Conservation (phyloP, 2,888 invertebrate species). For the Stegophylla sp. region DNA sequence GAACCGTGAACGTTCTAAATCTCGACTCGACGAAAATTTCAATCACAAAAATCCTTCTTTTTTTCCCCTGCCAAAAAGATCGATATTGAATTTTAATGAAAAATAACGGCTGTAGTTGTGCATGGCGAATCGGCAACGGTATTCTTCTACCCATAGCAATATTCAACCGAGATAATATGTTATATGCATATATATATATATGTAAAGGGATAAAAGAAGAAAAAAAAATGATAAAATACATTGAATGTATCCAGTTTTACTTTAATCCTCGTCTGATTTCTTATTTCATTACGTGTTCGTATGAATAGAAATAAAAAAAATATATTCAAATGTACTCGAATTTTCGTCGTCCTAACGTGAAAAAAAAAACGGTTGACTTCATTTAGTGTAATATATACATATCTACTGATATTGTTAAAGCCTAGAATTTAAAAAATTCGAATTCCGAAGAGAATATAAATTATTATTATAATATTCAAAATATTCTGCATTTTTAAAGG, state of each 20-base stretch:
- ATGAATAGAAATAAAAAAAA: background rate
- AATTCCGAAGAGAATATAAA: background rate
- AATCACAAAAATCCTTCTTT: slow-evolving; percentile 23
- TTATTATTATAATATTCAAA: background rate
- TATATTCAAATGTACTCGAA: background rate
- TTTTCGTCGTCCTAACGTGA: background rate
- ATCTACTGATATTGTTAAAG: no score
- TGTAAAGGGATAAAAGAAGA: slow-evolving; percentile 9
- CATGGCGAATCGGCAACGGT: slow-evolving; percentile 39
- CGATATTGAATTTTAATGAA: slow-evolving; percentile 55
- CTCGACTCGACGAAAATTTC: slow-evolving; percentile 21
- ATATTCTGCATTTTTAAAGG: background rate
- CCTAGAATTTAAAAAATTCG: background rate
- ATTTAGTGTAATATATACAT: no score
- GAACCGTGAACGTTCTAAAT: slow-evolving; percentile 40
- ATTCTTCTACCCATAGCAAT: background rate
- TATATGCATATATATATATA: no score
- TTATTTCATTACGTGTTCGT: slow-evolving; percentile 32
- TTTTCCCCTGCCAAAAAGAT: slow-evolving; percentile 25
- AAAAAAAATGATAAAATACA: background rate
- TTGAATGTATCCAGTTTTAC: background rate
- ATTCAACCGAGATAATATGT: no score
- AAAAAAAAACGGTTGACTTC: background rate
- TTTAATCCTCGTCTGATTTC: slow-evolving; percentile 23
- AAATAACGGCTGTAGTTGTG: slow-evolving; percentile 48